A percentile compares a stretch with the other conserved stretches of the same genome.
Evolutionary conservation across 2,113 vertebrate genomes (phyloP).

Genomic region (Megaceryle torquata): DNA sequence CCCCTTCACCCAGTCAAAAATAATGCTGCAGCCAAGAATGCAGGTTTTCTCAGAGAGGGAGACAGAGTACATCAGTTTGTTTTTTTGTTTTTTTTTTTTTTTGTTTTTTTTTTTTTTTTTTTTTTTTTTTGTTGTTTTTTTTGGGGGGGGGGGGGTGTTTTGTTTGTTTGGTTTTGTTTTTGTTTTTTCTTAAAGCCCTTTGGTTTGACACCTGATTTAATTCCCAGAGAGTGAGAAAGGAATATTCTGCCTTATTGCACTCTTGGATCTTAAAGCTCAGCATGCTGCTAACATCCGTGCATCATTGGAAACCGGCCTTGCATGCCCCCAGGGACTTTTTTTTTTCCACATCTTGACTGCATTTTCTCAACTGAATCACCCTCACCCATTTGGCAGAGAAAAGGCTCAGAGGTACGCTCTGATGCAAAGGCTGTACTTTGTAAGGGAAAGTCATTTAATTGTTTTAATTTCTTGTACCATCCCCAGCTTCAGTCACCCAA

Average conservation of each 20-base stretch:
- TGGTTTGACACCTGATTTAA: slow-evolving; percentile 32
- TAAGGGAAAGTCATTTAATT: slow-evolving; percentile 33
- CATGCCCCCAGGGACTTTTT: neutral
- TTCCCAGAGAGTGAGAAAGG: slow-evolving; percentile 13
- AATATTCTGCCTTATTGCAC: neutral
- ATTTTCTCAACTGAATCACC: slow-evolving; percentile 38
- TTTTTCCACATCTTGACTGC: slow-evolving; percentile 13
- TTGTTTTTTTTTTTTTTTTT: too few species aligned
- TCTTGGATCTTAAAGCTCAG: slow-evolving; percentile 16
- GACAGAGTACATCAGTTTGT: neutral
- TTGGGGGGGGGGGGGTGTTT: too few species aligned
- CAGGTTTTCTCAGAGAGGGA: neutral
- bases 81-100: too few species aligned
- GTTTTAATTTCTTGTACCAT: slow-evolving; percentile 25
- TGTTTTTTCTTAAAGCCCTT: neutral
- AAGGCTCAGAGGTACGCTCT: slow-evolving; percentile 18
- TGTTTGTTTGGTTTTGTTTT: too few species aligned
- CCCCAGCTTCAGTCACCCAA: neutral
- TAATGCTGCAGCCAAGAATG: neutral
- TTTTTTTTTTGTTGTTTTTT: too few species aligned
- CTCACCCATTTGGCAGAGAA: slow-evolving; percentile 42
- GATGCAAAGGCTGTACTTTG: slow-evolving; percentile 28
- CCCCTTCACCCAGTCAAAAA: neutral
- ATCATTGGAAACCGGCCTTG: slow-evolving; percentile 23
- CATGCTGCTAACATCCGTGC: slow-evolving; percentile 43